Evolutionary conservation across 2,888 invertebrate species (phyloP).

Genomic region (Artemia sp.): DNA sequence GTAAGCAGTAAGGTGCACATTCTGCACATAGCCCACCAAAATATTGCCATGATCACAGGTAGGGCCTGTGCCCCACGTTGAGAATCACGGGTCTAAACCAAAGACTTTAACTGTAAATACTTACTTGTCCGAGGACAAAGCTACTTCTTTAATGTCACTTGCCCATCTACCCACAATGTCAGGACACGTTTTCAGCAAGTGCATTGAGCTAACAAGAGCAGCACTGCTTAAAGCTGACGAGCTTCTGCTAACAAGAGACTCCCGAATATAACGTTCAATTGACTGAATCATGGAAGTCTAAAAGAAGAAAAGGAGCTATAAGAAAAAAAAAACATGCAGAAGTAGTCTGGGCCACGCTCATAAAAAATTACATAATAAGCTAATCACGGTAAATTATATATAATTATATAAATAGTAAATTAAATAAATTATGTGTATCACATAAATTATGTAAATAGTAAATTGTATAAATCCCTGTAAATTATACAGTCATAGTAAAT

Average conservation of each 20-base stretch:
- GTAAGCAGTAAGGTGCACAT: no score
- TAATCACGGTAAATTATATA: no score
- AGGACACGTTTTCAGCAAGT: constrained; percentile 55
- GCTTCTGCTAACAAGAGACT: constrained; percentile 95
- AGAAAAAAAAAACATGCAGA: background rate
- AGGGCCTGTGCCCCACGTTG: no score
- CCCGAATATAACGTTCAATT: constrained; percentile 98
- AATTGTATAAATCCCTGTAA: no score
- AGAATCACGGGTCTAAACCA: background rate
- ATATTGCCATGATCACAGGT: no score
- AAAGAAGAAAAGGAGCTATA: constrained; percentile 1
- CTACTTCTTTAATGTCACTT: constrained; percentile 86
- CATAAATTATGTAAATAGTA: no score
- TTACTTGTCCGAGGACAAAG: constrained; percentile 61
- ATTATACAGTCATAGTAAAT: no score
- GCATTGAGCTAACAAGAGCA: constrained; percentile 79
- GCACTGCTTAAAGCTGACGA: constrained; percentile 80
- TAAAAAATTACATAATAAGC: no score
- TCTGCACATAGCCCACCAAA: no score
- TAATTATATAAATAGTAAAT: no score
- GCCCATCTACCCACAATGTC: constrained; percentile 96
- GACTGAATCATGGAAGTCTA: constrained; percentile 61
- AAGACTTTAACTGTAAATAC: constrained; percentile 19
- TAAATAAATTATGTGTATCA: no score
- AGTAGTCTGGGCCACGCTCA: no score